Evolutionary conservation across 2,797 vertebrate species (phyloP).

Genomic region (Apogon hyalosoma): DNA sequence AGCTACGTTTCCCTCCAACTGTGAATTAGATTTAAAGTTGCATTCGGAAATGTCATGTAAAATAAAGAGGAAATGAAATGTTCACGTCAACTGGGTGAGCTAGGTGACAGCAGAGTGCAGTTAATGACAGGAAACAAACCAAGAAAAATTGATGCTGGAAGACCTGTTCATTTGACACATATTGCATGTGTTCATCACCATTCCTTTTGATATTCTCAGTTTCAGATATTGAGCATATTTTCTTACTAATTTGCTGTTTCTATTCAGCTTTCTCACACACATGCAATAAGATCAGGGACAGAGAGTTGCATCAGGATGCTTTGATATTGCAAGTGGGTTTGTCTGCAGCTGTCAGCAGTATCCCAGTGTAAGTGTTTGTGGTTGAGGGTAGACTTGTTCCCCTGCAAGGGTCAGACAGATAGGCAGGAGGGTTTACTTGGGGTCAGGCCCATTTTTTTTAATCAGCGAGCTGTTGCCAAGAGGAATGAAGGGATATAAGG

Average conservation of each 20-base stretch:
- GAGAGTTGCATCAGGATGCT: constrained; percentile 58
- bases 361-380: constrained; percentile 40
- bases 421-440: constrained; percentile 63
- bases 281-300: constrained; percentile 8
- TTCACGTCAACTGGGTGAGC: constrained; percentile 21
- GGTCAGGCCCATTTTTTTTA: constrained; percentile 71
- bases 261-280: constrained; percentile 29
- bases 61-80: constrained; percentile 33
- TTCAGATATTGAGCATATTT: constrained; percentile 4
- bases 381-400: constrained; percentile 46
- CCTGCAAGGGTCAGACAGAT: constrained; percentile 58
- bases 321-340: constrained; percentile 50
- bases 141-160: constrained; percentile 2
- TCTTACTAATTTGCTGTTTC: constrained; percentile 38
- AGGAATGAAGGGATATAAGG: constrained; percentile 45
- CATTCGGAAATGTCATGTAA: constrained; percentile 42
- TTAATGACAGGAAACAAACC: constrained; percentile 30
- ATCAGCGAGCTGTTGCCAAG: constrained; percentile 69
- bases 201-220: background rate
- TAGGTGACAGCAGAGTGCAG: constrained; percentile 12
- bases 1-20: constrained; percentile 11
- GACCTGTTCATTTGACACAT: constrained; percentile 20
- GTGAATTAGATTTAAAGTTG: constrained; percentile 29
- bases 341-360: constrained; percentile 61
- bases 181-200: background rate